Evolutionary conservation across 2,797 vertebrate genomes (phyloP).

Genomic region (Xenopus petersii): DNA sequence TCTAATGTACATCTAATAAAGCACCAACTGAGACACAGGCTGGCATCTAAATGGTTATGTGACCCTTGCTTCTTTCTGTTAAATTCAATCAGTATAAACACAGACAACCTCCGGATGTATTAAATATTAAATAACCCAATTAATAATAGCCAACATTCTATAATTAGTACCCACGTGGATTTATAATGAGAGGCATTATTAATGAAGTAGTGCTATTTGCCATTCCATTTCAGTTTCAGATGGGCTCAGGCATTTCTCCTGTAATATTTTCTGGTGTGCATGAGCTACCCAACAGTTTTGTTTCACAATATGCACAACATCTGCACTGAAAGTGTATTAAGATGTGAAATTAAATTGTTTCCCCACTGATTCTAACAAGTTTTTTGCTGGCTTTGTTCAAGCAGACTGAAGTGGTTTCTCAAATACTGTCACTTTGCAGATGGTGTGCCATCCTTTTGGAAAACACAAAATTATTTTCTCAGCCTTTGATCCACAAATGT

Average conservation of each 20-base stretch:
- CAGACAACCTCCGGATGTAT: no score
- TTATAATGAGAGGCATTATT: no score
- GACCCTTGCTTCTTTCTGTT: no score
- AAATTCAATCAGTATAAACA: no score
- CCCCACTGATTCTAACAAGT: conserved; percentile 42
- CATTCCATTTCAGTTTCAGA: conserved; percentile 19
- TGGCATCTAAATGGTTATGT: no score
- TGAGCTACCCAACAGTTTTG: conserved; percentile 32
- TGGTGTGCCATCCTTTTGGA: conserved; percentile 5
- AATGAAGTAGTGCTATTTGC: background rate
- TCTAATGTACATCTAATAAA: no score
- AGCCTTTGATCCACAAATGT: background rate
- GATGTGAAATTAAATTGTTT: conserved; percentile 47
- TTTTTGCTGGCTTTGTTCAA: conserved; percentile 35
- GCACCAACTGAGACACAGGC: no score
- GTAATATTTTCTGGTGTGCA: conserved; percentile 40
- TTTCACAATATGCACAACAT: conserved; percentile 34
- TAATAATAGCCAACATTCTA: background rate
- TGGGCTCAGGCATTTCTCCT: conserved; percentile 18
- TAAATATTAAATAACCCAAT: no score
- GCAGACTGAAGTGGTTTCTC: conserved; percentile 13
- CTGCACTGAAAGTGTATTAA: conserved; percentile 37
- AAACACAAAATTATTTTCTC: background rate
- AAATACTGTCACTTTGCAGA: conserved; percentile 25
- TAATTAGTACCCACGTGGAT: background rate